Evolutionary conservation across 2,113 vertebrate species (phyloP), one percentile per base, ranked within the genome.

Genomic region (Porphyrio hochstetteri): DNA sequence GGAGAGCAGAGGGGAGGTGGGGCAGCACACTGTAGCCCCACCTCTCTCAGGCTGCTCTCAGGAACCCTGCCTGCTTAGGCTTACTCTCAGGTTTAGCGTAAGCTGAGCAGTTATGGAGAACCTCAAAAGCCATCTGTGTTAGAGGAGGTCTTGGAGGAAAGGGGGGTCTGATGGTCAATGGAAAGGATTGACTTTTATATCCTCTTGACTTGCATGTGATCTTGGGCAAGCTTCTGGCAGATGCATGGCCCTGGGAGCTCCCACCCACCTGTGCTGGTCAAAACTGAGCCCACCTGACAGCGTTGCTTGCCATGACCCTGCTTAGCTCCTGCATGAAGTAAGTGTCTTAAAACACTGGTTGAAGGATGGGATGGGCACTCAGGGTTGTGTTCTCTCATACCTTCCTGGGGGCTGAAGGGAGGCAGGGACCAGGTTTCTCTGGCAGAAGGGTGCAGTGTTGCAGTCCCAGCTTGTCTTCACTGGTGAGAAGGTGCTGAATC

Each of bases 21-120:
- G 31, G 17, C 10, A 17, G 38, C 4, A 25, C 12, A 12, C 1
- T 0, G 1, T 24, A 21, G 21, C 59, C 9, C 25, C 11, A 10
- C 7, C n/a, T n/a, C n/a, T n/a, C n/a, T n/a, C n/a, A 38, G 48
- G 18, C 69, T 42, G 31, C 27, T 48, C 60, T 67, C 64, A 33
- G 57, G 23, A 72, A 60, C 21, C 2, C 11, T 27, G 11, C 16
- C 28, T 36, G 36, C 1, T 3, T 10, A 13, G 48, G 38, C 36
- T 44, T 50, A 35, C 24, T 12, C 1, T 3, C 13, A 13, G 42
- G 35, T 42, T 38, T 50, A 35, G 28, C 9, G 71, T 27, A 38
- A 80, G 28, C n/a, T 76, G 56, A 67, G 27, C 19, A 0, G 28
- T 69, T 27, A 2, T 25, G 52, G 56, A 83, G 60, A 65, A 8